Evolutionary conservation across 2,888 invertebrate species (phyloP).

Genomic region (Escarpia spicata): DNA sequence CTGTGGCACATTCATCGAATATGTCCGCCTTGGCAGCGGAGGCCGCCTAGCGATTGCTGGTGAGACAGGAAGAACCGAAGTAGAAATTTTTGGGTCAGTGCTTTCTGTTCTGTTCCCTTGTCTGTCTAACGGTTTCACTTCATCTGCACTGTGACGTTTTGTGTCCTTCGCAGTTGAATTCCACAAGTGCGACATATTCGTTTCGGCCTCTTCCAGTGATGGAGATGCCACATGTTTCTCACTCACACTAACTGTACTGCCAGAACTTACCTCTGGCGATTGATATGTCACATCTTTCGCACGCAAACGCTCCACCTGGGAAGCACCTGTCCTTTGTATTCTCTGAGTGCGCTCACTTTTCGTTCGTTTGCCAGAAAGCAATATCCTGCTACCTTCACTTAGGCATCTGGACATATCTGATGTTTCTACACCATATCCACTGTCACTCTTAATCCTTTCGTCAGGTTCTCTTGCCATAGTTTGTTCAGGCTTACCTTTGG

Average conservation of each 20-base stretch:
- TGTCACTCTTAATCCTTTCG: neutral
- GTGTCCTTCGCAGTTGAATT: neutral
- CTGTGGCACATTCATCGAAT: neutral
- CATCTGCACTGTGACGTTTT: neutral
- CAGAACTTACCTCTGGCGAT: neutral
- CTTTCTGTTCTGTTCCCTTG: neutral
- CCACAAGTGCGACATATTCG: neutral
- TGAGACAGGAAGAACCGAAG: neutral
- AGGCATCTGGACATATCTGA: neutral
- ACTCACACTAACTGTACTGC: neutral
- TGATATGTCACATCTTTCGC: neutral
- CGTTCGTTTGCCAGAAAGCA: neutral
- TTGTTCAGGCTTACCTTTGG: neutral
- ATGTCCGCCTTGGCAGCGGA: neutral
- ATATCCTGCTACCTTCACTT: neutral
- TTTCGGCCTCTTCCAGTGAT: neutral
- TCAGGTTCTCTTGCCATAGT: neutral
- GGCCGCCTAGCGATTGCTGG: neutral
- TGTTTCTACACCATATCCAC: neutral
- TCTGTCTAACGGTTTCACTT: neutral
- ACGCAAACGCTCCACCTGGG: neutral
- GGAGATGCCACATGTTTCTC: neutral
- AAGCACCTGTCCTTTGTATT: neutral
- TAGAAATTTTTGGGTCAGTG: neutral
- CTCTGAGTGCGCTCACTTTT: neutral